Base-by-base conservation (phyloP, 2,888 invertebrate genomes). In the Eupithecia tripunctaria region DNA sequence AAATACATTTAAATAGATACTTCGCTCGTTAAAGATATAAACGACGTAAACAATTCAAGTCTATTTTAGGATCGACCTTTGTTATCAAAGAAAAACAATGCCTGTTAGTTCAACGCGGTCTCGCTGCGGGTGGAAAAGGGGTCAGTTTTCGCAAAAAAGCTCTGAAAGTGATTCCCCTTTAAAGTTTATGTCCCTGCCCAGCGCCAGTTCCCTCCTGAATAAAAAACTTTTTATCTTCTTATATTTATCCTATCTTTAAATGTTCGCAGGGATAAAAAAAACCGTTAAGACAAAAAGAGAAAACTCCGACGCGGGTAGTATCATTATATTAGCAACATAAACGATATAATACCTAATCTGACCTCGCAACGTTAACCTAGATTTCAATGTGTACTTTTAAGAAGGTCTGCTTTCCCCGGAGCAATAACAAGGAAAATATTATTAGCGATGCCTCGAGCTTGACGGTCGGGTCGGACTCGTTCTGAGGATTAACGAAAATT, bases 401-500 rank as follows among this genome's bases (percentile, higher is more conserved):
- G 81, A 60, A 67, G 78, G 80, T 85, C 82, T 84, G 81, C 84
- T 84, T 84, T 86, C 80, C 81, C 80, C 79, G 80, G 82, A 85
- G 82, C 82, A 86, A 86, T 86, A 86, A 86, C 86, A 87, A 84
- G 83, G 82, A 89, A 87, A 88, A 89, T 89, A 88, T 86, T 88
- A 88, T 88, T 85, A 84, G 87, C 84, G 88, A 87, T 86, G 86
- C 86, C 85, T 86, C 82, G 80, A 82, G 81, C 80, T 82, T 78
- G 85, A 78, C 82, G 81, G 82, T 86, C 84, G 81, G 83, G 38
- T 63, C 38, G 63, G 62, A 83, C 85, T 89, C 88, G 89, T 89
- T 88, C 84, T 78, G 82, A 81, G 92, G 93, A 93, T 93, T 93
- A 93, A 87, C 90, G 91, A 92, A 93, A 93, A 94, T 93, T 93